Base-by-base conservation (phyloP, 1,140 invertebrate genomes). In the Drosophila littoralis region DNA sequence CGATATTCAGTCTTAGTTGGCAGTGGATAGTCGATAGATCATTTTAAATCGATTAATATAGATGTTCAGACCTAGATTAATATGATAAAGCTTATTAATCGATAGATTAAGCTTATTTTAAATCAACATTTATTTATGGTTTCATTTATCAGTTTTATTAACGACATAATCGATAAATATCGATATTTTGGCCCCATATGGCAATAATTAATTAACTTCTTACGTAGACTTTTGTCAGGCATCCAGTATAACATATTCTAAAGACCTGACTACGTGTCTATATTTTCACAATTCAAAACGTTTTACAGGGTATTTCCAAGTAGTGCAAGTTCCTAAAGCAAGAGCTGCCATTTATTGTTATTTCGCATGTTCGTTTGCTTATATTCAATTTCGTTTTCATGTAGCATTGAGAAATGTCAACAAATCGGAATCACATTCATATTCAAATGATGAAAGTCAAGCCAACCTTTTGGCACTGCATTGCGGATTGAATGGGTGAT, bases 381-480 rank as follows among this genome's bases (percentile, higher is more conserved):
- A 15, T 57, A 58, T 70, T 58, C 45, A 48, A 40, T 70, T 63
- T 52, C 48, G 35, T 75, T 75, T 64, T 70, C 72, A 63, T 69
- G 40, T 50, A 59, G 55, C 66, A 58, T 58, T 70, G 58, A 63
- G 17, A 13, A 33, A 33, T 57, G 51, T 63, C 43, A 52, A 58
- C 46, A 50, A 51, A 52, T 33, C 33, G 40, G 36, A 63, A 63
- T 58, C 52, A 42, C 40, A 75, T 74, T 57, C 48, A 58, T 48
- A 60, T 63, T 64, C 33, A 64, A 75, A 70, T 64, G n/a, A 58
- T 35, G 46, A 63, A 70, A 75, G 51, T 58, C 15, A 36, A 55
- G 28, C 10, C 43, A 61, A 36, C 8, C 15, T 66, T 40, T 55
- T 40, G 38, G 9, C 22, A 36, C 35, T 71, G 51, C 50, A 64